Percentiles rank a stretch among this genome's conserved stretches.
phyloP scores from a whole-genome alignment of 2,797 vertebrate genomes.

The Cuniculus paca region DNA sequence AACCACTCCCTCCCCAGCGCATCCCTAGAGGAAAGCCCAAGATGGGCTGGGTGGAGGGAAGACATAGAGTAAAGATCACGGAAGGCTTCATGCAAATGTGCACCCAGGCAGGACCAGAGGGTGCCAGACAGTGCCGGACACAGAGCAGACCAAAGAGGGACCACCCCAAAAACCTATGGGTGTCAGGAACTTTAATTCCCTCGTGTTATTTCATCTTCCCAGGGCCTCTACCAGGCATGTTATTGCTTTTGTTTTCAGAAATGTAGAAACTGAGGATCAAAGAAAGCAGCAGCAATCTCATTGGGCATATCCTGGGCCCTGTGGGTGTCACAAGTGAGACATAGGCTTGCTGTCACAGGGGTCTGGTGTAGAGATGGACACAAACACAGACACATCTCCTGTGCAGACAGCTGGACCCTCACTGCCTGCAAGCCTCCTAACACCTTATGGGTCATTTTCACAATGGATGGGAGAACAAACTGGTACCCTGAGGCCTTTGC shows the following conservation, averaged over 20 bases:
- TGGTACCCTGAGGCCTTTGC: background rate
- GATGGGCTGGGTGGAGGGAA: background rate
- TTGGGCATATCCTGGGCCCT: background rate
- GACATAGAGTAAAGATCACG: fast-evolving
- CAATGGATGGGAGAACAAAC: background rate
- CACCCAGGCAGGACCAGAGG: background rate
- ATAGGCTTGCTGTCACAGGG: background rate
- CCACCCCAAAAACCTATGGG: background rate
- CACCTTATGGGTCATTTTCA: background rate
- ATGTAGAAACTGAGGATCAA: background rate
- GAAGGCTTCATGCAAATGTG: too few species aligned
- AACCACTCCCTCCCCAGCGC: background rate
- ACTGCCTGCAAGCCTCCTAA: background rate
- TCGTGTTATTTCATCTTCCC: background rate
- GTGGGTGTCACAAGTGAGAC: background rate
- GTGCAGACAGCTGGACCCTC: background rate
- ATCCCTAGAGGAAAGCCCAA: background rate
- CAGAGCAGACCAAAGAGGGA: background rate
- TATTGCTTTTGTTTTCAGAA: background rate
- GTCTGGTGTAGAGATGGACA: background rate
- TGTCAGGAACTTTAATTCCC: background rate
- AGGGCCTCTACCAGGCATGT: background rate
- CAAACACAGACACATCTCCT: background rate
- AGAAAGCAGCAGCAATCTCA: background rate
- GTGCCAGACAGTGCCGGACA: background rate